Conservation (phyloP, 2,797 vertebrate genomes). For the Hydrocynus forskahlii region DNA sequence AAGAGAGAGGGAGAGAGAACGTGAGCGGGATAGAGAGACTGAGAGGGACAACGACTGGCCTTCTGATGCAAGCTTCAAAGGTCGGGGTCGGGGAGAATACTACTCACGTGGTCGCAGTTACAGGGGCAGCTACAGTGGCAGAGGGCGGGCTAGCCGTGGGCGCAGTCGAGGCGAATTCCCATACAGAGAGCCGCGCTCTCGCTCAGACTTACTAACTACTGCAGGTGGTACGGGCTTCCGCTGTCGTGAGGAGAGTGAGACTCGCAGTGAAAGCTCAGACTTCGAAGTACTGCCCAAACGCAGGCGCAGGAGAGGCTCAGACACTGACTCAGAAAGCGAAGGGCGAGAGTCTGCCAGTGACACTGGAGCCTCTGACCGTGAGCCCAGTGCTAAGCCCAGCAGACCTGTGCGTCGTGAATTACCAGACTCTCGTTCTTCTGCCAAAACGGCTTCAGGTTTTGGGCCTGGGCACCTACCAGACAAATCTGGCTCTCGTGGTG, state of each 20-base stretch:
- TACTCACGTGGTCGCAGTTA: constrained; percentile 96
- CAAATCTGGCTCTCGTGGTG: constrained; percentile 67
- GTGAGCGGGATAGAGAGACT: constrained; percentile 59
- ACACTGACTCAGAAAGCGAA: constrained; percentile 97
- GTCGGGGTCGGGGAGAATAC: constrained; percentile 95
- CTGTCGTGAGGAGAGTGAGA: constrained; percentile 95
- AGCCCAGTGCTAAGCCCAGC: constrained; percentile 82
- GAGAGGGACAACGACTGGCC: constrained; percentile 88
- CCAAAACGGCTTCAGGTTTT: constrained; percentile 63
- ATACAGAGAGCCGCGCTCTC: constrained; percentile 88
- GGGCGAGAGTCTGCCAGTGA: constrained; percentile 94
- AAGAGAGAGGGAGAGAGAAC: constrained; percentile 85
- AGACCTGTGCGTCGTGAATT: constrained; percentile 75
- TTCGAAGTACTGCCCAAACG: constrained; percentile 96
- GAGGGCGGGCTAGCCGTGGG: constrained; percentile 85
- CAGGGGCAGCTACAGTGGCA: constrained; percentile 90
- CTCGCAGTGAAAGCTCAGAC: constrained; percentile 98
- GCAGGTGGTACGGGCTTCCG: constrained; percentile 81
- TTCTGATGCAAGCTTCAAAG: constrained; percentile 86
- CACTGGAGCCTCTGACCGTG: constrained; percentile 91
- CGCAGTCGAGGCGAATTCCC: constrained; percentile 90
- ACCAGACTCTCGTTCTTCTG: constrained; percentile 65
- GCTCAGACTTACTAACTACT: constrained; percentile 78
- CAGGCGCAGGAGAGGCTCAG: constrained; percentile 89
- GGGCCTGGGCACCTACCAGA: constrained; percentile 71